Evolutionary conservation across 2,113 vertebrate genomes (phyloP).

Genomic region (Excalfactoria chinensis): DNA sequence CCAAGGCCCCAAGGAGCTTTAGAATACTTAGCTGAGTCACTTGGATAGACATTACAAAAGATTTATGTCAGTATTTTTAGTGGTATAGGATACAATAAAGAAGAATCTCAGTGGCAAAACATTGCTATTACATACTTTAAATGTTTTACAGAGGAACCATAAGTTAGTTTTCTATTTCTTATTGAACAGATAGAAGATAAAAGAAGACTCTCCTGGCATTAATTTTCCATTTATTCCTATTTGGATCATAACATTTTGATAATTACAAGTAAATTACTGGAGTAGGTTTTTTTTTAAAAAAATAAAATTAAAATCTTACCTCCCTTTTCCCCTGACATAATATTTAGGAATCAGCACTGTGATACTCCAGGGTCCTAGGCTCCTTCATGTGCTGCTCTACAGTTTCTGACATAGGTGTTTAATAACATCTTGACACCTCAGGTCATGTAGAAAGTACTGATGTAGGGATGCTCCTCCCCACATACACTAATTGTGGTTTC

Average conservation of each 20-base stretch:
- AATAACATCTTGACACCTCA: neutral
- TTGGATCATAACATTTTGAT: neutral
- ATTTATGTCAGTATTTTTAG: neutral
- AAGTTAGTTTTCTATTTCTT: neutral
- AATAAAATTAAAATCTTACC: fast-evolving
- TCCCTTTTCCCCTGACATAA: neutral
- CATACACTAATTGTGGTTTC: neutral
- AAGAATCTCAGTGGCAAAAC: neutral
- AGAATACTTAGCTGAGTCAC: neutral
- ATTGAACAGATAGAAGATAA: neutral
- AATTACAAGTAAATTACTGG: neutral
- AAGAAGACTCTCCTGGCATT: neutral
- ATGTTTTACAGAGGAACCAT: neutral
- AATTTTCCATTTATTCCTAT: neutral
- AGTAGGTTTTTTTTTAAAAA: neutral
- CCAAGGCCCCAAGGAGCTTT: neutral
- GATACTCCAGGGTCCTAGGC: neutral
- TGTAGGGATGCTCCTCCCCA: neutral
- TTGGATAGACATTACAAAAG: neutral
- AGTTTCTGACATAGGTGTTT: neutral
- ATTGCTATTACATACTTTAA: neutral
- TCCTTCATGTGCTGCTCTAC: neutral
- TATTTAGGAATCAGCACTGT: neutral
- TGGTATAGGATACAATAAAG: neutral
- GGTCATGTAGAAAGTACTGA: neutral